These are phyloP conservation scores for Pyrgilauda ruficollis DNA, from an alignment of 2,113 vertebrate species.

Conservation along the genomic window DNA sequence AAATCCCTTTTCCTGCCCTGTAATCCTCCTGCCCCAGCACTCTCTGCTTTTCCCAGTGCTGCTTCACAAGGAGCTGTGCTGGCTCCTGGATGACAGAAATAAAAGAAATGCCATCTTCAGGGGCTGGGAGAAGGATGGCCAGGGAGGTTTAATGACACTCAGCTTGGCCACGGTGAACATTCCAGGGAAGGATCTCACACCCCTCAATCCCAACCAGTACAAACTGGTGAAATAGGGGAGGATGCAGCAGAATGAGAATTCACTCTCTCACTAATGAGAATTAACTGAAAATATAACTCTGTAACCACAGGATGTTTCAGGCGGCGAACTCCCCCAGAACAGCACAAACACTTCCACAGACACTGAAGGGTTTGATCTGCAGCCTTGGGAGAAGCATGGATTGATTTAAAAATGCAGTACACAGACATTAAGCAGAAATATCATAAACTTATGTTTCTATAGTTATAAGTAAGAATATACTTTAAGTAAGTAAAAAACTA, in stretches of 20 bases:
- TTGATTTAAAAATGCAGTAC: too few relatives aligned
- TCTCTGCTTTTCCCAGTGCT: not conserved
- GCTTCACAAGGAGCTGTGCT: not conserved
- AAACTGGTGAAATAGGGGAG: not conserved
- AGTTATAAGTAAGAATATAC: too few relatives aligned
- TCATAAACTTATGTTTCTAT: too few relatives aligned
- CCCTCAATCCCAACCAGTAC: rapidly evolving
- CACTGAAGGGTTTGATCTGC: too few relatives aligned
- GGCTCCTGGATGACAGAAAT: not conserved
- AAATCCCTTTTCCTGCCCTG: not conserved
- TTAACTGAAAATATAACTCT: not conserved
- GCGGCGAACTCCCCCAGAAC: not conserved
- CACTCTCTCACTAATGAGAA: not conserved
- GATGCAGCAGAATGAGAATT: not conserved
- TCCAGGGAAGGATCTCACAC: not conserved
- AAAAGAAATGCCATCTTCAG: not conserved
- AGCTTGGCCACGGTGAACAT: not conserved
- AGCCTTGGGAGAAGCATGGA: too few relatives aligned
- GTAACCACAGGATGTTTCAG: not conserved
- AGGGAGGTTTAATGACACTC: not conserved
- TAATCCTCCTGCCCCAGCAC: not conserved
- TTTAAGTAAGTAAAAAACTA: too few relatives aligned
- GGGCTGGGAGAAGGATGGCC: not conserved
- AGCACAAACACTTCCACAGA: not conserved
- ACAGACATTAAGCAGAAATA: too few relatives aligned